These are phyloP conservation scores for Drosophila truncata DNA, from an alignment of 1,140 invertebrate species.

Conservation along the genomic window DNA sequence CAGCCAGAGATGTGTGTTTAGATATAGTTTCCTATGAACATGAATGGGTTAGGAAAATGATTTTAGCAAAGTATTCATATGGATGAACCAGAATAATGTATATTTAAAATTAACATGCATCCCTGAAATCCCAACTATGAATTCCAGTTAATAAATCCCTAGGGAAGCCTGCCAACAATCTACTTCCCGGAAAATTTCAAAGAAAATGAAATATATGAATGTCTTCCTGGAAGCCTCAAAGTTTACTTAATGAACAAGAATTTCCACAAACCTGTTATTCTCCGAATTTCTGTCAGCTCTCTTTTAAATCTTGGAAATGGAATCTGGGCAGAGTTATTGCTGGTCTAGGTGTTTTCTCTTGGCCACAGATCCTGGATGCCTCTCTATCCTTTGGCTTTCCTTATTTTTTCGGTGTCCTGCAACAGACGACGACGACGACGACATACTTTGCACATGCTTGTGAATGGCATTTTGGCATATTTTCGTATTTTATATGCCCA, in stretches of 20 bases:
- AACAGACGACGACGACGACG: conserved; percentile 1
- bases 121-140: neutral
- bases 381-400: neutral
- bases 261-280: neutral
- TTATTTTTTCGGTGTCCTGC: conserved; percentile 10
- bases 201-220: neutral
- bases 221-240: neutral
- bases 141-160: neutral
- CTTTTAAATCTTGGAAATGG: conserved; percentile 30
- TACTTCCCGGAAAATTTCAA: neutral
- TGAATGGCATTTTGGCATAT: conserved; percentile 69
- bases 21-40: neutral
- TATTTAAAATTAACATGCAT: neutral
- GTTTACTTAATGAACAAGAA: neutral
- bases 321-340: conserved; percentile 43
- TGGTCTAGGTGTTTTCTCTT: conserved; percentile 40
- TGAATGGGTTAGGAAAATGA: neutral
- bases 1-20: neutral
- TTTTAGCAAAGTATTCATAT: neutral
- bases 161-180: neutral
- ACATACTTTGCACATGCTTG: conserved; percentile 53
- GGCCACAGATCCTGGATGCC: conserved; percentile 1
- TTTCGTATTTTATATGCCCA: conserved; percentile 45
- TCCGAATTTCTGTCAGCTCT: neutral
- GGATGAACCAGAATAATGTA: neutral